Percentiles rank a stretch among this genome's conserved stretches.
Conservation (phyloP, 2,888 invertebrate species). For the Pogonocherus hispidulus region DNA sequence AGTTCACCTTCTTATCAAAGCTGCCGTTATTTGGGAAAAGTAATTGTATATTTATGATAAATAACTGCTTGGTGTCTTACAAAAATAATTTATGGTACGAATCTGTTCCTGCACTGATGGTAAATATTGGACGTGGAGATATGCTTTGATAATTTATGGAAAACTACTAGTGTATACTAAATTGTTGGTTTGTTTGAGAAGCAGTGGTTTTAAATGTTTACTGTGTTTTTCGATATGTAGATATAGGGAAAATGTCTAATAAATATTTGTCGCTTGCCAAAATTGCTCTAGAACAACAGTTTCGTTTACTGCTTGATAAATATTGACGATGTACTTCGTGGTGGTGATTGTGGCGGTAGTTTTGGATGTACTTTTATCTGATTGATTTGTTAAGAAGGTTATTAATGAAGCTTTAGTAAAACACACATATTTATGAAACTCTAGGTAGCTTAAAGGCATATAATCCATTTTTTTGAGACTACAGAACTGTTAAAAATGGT, state of each 20-base stretch:
- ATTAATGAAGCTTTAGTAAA: not conserved
- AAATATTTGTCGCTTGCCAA: constrained; percentile 14
- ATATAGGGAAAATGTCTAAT: not conserved
- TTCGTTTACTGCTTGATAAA: constrained; percentile 11
- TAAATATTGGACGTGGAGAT: constrained; percentile 7
- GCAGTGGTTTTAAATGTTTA: not conserved
- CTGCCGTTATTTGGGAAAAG: constrained; percentile 13
- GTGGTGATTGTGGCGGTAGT: not conserved
- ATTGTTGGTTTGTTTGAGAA: constrained; percentile 8
- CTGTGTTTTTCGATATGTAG: not conserved
- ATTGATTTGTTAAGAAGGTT: not conserved
- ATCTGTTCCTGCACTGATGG: not conserved
- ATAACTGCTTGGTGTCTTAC: not conserved
- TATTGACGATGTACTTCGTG: constrained; percentile 3
- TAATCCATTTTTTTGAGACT: too few relatives aligned
- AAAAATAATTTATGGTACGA: constrained; percentile 17
- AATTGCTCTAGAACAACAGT: constrained; percentile 9
- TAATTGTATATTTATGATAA: constrained; percentile 30
- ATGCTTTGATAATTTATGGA: not conserved
- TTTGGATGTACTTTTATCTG: constrained; percentile 10
- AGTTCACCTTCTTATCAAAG: constrained; percentile 11
- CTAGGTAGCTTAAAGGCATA: too few relatives aligned
- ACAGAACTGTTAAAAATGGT: too few relatives aligned
- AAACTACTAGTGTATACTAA: constrained; percentile 5
- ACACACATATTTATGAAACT: too few relatives aligned